A percentile compares a stretch with the other conserved stretches of the same genome.
Evolutionary conservation across 2,797 vertebrate species (phyloP).

Genomic region (Channallabes apus): DNA sequence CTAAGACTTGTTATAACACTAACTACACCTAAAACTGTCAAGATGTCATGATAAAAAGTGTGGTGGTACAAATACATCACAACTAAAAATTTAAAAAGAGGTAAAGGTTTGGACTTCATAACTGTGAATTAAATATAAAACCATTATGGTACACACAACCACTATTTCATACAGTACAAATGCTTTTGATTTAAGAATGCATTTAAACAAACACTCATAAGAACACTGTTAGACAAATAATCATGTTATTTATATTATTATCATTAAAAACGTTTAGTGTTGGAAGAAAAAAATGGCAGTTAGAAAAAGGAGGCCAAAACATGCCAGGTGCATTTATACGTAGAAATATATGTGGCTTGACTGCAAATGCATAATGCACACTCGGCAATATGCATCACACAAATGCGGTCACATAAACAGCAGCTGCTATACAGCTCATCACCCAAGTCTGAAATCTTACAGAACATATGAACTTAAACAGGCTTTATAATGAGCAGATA

Average conservation of each 20-base stretch:
- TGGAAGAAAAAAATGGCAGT: constrained; percentile 1
- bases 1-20: not conserved
- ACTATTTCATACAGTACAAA: not conserved
- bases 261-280: not conserved
- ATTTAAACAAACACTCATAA: not conserved
- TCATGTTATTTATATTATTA: no score
- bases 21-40: not conserved
- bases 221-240: not conserved
- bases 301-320: constrained; percentile 23
- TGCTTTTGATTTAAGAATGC: not conserved
- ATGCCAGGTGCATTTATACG: constrained; percentile 42
- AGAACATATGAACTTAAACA: not conserved
- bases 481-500: not conserved
- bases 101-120: not conserved
- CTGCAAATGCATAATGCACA: constrained; percentile 1
- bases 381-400: not conserved
- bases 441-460: not conserved
- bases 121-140: not conserved
- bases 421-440: not conserved
- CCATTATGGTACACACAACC: not conserved
- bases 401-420: not conserved
- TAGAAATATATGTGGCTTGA: not conserved
- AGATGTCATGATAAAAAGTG: not conserved
- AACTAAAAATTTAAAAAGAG: not conserved
- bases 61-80: not conserved